These are phyloP conservation scores for Anarhynchus alexandrinus DNA, from an alignment of 2,113 vertebrate genomes.

Conservation along the genomic window DNA sequence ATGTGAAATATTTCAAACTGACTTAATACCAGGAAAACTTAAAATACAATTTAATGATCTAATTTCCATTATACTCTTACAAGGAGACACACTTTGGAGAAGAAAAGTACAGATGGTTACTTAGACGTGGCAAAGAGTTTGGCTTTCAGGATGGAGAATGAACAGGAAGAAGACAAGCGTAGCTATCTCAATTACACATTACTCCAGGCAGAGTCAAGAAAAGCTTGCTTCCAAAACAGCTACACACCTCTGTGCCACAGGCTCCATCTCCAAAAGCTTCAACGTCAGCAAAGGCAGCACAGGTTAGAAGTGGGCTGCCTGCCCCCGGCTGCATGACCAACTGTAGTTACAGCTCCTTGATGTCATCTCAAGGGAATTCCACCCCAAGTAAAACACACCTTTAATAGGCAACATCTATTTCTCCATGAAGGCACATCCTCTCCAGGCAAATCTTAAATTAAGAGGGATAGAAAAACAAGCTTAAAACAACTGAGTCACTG, in stretches of 20 bases:
- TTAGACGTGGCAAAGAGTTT: background rate
- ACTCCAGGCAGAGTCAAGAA: background rate
- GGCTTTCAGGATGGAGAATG: background rate
- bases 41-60: background rate
- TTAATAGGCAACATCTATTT: background rate
- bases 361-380: background rate
- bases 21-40: background rate
- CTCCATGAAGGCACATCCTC: background rate
- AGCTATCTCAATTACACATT: background rate
- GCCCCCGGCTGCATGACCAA: background rate
- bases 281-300: background rate
- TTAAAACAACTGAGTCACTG: background rate
- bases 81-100: background rate
- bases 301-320: background rate
- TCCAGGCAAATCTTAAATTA: background rate
- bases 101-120: background rate
- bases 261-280: background rate
- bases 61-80: background rate
- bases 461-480: background rate
- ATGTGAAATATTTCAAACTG: background rate
- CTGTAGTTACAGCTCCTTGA: background rate
- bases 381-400: background rate
- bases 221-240: background rate
- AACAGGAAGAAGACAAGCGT: background rate
- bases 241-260: background rate